A percentile compares a stretch with the other conserved stretches of the same genome.
These are phyloP conservation scores for Seira musarum DNA, from an alignment of 2,888 invertebrate genomes.

Conservation along the genomic window DNA sequence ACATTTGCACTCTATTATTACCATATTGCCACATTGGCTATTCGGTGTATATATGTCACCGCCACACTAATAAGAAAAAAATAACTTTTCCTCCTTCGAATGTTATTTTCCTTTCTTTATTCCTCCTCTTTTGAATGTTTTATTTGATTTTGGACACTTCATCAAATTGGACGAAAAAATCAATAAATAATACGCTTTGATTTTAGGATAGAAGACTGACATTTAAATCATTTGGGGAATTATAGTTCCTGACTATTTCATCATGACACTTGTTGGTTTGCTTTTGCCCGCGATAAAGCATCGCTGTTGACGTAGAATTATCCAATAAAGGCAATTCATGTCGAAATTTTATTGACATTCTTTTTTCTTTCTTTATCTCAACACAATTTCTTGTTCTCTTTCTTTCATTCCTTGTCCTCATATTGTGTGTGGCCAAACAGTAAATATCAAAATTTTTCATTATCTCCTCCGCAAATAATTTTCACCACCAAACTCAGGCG, in stretches of 20 bases:
- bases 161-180: not conserved
- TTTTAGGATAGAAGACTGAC: not conserved
- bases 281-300: too few relatives aligned
- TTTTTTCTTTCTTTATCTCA: not conserved
- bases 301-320: not conserved
- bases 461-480: too few relatives aligned
- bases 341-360: not conserved
- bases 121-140: not conserved
- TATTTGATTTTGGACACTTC: not conserved
- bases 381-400: not conserved
- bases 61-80: too few relatives aligned
- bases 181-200: not conserved
- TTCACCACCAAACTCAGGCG: too few relatives aligned
- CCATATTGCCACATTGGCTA: too few relatives aligned
- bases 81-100: too few relatives aligned
- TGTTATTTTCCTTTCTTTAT: not conserved
- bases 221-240: not conserved
- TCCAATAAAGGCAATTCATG: not conserved
- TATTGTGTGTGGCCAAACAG: not conserved
- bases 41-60: too few relatives aligned
- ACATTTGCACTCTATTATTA: too few relatives aligned
- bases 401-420: not conserved
- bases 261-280: not conserved
- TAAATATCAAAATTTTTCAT: not conserved
- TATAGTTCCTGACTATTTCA: not conserved